These are phyloP conservation scores for Nomada ferruginata DNA, from an alignment of 2,888 invertebrate species.

Conservation along the genomic window DNA sequence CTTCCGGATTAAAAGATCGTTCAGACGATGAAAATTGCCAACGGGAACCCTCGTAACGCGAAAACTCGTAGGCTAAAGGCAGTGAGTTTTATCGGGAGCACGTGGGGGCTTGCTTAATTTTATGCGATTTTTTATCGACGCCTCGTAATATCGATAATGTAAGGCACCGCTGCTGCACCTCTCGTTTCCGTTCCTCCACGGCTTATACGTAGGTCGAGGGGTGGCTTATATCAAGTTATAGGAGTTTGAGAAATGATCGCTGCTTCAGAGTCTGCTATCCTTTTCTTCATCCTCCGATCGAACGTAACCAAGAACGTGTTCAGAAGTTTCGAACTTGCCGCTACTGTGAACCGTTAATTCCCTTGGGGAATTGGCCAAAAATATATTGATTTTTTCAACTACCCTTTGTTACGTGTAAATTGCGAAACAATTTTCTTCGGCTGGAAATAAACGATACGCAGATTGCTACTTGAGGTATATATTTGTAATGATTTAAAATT, in stretches of 20 bases:
- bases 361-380: background rate
- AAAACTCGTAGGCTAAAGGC: constrained; percentile 38
- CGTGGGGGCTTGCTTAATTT: constrained; percentile 82
- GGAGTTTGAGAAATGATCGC: constrained; percentile 82
- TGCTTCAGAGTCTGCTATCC: constrained; percentile 60
- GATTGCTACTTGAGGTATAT: too few relatives aligned
- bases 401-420: background rate
- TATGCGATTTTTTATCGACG: constrained; percentile 84
- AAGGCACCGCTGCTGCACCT: constrained; percentile 73
- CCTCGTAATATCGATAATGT: constrained; percentile 84
- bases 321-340: constrained; percentile 27
- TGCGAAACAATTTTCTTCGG: background rate
- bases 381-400: background rate
- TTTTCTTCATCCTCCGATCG: constrained; percentile 42
- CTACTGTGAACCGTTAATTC: constrained; percentile 20
- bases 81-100: constrained; percentile 78
- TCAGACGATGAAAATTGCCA: constrained; percentile 44
- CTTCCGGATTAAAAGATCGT: constrained; percentile 57
- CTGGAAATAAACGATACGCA: background rate
- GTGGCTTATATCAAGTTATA: constrained; percentile 82
- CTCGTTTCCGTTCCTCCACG: constrained; percentile 49
- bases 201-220: constrained; percentile 62
- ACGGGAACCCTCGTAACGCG: constrained; percentile 11
- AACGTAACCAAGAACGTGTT: constrained; percentile 25
- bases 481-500: too few relatives aligned